Conservation (phyloP, 2,113 vertebrate genomes). For the Seriola dumerili region DNA sequence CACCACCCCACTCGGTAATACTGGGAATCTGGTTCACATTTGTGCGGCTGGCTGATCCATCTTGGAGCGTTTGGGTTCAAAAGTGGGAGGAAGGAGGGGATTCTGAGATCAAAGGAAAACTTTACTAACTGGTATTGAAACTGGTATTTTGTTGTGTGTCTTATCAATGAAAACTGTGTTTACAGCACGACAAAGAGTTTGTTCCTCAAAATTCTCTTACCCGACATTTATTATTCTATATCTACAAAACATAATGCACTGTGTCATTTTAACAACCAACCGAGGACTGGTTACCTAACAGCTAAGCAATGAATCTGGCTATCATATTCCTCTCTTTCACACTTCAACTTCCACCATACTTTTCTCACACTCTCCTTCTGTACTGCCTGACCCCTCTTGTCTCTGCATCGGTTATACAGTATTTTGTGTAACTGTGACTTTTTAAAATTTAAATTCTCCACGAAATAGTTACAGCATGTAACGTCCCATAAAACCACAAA, state of each 20-base stretch:
- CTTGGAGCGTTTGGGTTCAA: slow-evolving; percentile 36
- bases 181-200: neutral
- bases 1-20: slow-evolving; percentile 27
- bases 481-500: neutral
- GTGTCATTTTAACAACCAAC: slow-evolving; percentile 12
- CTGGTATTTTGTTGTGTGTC: neutral
- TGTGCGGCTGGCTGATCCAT: slow-evolving; percentile 38
- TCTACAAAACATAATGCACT: slow-evolving; percentile 4
- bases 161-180: slow-evolving; percentile 5
- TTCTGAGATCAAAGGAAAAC: slow-evolving; percentile 6
- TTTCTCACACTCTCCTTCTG: neutral
- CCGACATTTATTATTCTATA: neutral
- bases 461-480: neutral
- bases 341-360: neutral
- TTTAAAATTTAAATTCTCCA: neutral
- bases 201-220: neutral
- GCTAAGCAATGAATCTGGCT: neutral
- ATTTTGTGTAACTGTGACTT: neutral
- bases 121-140: neutral
- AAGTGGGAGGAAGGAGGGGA: neutral
- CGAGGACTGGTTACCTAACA: neutral
- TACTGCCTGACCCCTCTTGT: neutral
- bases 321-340: neutral
- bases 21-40: slow-evolving; percentile 55
- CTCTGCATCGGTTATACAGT: neutral